These are phyloP conservation scores for Chromobotia macracanthus DNA, from an alignment of 2,797 vertebrate genomes.

Conservation along the genomic window DNA sequence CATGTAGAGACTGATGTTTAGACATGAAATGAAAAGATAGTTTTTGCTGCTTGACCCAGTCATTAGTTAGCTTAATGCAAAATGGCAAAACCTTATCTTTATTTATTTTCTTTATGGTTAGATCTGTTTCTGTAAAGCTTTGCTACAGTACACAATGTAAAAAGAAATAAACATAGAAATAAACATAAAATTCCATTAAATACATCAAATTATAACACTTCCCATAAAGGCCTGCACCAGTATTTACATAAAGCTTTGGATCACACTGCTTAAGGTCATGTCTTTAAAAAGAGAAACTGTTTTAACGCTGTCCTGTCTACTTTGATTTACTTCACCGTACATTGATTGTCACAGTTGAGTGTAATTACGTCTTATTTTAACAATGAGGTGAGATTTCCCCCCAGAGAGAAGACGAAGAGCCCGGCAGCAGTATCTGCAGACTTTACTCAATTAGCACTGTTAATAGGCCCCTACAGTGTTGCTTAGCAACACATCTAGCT, in stretches of 20 bases:
- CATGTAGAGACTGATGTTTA: too few relatives aligned
- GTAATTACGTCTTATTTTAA: constrained; percentile 25
- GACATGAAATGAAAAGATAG: too few relatives aligned
- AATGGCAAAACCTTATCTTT: too few relatives aligned
- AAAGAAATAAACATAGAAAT: too few relatives aligned
- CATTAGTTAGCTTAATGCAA: too few relatives aligned
- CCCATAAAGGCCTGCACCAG: too few relatives aligned
- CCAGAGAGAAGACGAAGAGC: neutral
- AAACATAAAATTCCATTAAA: too few relatives aligned
- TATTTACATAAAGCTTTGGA: neutral
- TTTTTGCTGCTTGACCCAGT: too few relatives aligned
- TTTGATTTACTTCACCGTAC: neutral
- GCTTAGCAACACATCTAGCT: constrained; percentile 60
- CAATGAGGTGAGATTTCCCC: constrained; percentile 2
- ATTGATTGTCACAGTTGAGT: constrained; percentile 12
- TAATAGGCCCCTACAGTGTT: constrained; percentile 54
- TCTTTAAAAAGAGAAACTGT: neutral
- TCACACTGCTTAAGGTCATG: neutral
- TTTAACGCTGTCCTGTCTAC: neutral
- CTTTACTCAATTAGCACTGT: constrained; percentile 43
- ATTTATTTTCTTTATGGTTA: too few relatives aligned
- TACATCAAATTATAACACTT: too few relatives aligned
- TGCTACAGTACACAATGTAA: too few relatives aligned
- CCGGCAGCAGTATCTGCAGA: constrained; percentile 15
- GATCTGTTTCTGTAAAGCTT: too few relatives aligned